Evolutionary conservation across 2,797 vertebrate genomes (phyloP).

Genomic region (Novumbra hubbsi): DNA sequence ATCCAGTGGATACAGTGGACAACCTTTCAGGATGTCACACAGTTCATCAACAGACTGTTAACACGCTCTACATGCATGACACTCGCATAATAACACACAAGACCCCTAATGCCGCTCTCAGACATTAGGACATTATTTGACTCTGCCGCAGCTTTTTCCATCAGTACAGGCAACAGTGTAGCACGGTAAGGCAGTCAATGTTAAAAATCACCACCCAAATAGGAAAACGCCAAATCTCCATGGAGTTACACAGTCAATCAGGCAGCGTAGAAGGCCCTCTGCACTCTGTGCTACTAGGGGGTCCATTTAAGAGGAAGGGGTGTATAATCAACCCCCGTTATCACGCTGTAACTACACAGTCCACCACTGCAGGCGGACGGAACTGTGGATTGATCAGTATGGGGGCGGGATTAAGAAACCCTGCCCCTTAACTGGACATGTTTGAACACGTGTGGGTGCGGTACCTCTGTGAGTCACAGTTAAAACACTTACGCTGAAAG

Average conservation of each 20-base stretch:
- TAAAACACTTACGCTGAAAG: no score
- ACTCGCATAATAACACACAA: no score
- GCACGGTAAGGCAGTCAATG: not conserved
- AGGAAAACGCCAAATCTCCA: not conserved
- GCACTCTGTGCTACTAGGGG: not conserved
- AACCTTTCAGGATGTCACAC: not conserved
- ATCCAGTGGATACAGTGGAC: not conserved
- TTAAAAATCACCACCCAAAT: constrained; percentile 15
- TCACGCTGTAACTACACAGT: constrained; percentile 7
- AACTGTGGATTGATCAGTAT: constrained; percentile 18
- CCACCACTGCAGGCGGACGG: constrained; percentile 2
- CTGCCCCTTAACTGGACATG: constrained; percentile 34
- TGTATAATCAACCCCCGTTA: constrained; percentile 17
- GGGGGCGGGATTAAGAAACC: not conserved
- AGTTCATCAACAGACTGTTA: not conserved
- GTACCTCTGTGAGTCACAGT: constrained; percentile 27
- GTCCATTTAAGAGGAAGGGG: constrained; percentile 7
- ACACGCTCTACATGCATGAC: constrained; percentile 2
- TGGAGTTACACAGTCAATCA: not conserved
- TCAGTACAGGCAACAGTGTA: not conserved
- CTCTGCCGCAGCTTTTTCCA: not conserved
- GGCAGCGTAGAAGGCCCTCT: not conserved
- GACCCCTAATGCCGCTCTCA: not conserved
- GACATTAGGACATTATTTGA: not conserved
- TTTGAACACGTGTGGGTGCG: constrained; percentile 43